Percentiles rank a stretch among this genome's conserved stretches.
These are phyloP conservation scores for Rhizoglyphus robini DNA, from an alignment of 1,140 invertebrate genomes.

Conservation along the genomic window DNA sequence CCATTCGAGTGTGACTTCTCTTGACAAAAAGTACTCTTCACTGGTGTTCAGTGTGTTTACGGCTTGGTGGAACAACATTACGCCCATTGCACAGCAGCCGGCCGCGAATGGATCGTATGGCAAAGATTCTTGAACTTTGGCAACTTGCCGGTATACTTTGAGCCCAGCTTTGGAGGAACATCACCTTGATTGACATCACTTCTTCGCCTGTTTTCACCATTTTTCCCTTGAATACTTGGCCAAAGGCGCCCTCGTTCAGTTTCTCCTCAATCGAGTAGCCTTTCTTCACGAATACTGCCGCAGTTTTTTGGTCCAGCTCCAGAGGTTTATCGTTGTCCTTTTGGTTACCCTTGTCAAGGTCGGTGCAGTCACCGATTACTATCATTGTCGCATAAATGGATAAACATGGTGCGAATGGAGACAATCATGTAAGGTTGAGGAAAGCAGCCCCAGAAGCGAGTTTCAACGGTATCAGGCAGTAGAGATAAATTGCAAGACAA, in stretches of 20 bases:
- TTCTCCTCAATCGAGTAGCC: conserved; percentile 12
- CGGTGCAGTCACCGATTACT: no score
- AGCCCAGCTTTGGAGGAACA: neutral
- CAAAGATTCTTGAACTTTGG: conserved; percentile 29
- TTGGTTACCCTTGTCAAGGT: no score
- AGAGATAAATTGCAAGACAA: no score
- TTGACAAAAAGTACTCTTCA: no score
- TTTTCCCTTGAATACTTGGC: conserved; percentile 17
- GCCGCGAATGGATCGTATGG: conserved; percentile 26
- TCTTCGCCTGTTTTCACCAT: conserved; percentile 17
- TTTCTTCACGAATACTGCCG: conserved; percentile 16
- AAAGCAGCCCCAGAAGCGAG: no score
- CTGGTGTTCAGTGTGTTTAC: no score
- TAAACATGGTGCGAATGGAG: no score
- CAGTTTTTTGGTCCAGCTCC: conserved; percentile 14
- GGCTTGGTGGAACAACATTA: conserved; percentile 31
- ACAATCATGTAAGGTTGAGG: no score
- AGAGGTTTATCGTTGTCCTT: neutral
- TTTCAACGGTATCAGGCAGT: no score
- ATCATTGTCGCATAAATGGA: no score
- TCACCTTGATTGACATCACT: conserved; percentile 19
- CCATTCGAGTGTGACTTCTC: no score
- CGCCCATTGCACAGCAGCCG: conserved; percentile 30
- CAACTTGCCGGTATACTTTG: conserved; percentile 25
- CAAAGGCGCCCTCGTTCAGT: conserved; percentile 17